phyloP scores from a whole-genome alignment of 2,888 invertebrate genomes.

The Drosophila basisetae region DNA sequence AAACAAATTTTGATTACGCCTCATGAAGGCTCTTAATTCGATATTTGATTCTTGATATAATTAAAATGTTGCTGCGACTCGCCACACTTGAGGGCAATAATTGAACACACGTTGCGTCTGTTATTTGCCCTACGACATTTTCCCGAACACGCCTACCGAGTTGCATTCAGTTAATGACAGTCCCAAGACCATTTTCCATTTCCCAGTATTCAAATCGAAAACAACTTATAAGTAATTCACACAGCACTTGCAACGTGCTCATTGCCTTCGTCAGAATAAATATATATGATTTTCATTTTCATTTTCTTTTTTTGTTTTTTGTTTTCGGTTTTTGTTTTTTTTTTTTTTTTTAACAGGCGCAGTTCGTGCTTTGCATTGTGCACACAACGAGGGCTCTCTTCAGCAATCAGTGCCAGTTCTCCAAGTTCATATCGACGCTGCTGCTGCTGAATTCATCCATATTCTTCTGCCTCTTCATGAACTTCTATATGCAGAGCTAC shows the following conservation, averaged over 20 bases:
- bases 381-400: slow-evolving; percentile 84
- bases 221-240: slow-evolving; percentile 17
- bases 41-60: slow-evolving; percentile 15
- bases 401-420: slow-evolving; percentile 84
- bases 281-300: background rate
- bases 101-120: slow-evolving; percentile 1
- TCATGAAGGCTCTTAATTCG: slow-evolving; percentile 23
- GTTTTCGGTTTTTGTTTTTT: background rate
- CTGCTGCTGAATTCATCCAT: slow-evolving; percentile 92
- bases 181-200: slow-evolving; percentile 2
- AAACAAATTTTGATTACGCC: slow-evolving; percentile 47
- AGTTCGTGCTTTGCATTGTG: slow-evolving; percentile 85
- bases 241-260: slow-evolving; percentile 1
- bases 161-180: slow-evolving; percentile 35
- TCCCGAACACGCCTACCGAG: slow-evolving; percentile 1
- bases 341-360: slow-evolving; percentile 82
- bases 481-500: slow-evolving; percentile 96
- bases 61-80: slow-evolving; percentile 11
- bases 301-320: background rate
- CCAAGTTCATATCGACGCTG: slow-evolving; percentile 89
- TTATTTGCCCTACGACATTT: background rate
- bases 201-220: slow-evolving; percentile 57
- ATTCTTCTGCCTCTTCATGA: slow-evolving; percentile 95
- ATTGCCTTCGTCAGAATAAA: background rate
- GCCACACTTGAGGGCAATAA: slow-evolving; percentile 15